Conservation (phyloP, 2,888 invertebrate genomes). For the Arctia plantaginis region DNA sequence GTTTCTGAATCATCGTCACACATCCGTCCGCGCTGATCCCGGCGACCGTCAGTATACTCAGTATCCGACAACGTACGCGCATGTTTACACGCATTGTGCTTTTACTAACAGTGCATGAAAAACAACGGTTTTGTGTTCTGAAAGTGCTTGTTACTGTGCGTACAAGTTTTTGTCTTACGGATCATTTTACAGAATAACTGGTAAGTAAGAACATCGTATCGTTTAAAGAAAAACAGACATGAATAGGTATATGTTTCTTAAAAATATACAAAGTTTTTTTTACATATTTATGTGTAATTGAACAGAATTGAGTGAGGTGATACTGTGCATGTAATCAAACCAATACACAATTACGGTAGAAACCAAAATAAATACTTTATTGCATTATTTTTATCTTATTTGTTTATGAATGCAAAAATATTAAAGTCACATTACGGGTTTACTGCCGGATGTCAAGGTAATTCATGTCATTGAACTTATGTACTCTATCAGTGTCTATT, state of each 20-base stretch:
- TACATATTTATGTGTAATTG: not conserved
- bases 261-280: not conserved
- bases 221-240: not conserved
- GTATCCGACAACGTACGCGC: conserved; percentile 71
- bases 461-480: conserved; percentile 5
- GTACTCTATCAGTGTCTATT: not conserved
- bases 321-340: not conserved
- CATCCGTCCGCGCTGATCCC: conserved; percentile 69
- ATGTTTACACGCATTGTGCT: conserved; percentile 71
- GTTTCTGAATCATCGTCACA: conserved; percentile 73
- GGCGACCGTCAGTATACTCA: conserved; percentile 59
- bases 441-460: conserved; percentile 6
- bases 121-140: conserved; percentile 69
- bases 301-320: not conserved
- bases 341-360: not conserved
- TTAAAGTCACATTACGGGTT: not conserved
- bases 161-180: conserved; percentile 48
- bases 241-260: not conserved
- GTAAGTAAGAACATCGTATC: conserved; percentile 42
- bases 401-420: not conserved
- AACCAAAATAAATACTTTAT: not conserved
- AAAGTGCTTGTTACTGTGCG: conserved; percentile 64
- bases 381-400: not conserved
- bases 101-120: conserved; percentile 75
- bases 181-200: conserved; percentile 50